phyloP scores from a whole-genome alignment of 2,888 invertebrate genomes.

The Noctua fimbriata region DNA sequence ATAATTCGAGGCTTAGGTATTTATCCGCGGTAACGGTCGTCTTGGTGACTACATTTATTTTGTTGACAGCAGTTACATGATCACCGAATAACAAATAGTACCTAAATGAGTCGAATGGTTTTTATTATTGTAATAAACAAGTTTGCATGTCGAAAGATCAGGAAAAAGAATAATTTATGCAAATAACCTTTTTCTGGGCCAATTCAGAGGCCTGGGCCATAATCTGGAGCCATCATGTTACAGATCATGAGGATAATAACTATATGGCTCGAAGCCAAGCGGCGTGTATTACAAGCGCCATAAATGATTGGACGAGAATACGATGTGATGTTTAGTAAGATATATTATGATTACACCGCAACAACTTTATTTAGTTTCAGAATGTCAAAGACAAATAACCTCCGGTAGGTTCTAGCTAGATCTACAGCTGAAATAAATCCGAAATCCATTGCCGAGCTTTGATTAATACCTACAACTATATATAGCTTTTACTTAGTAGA shows the following conservation, averaged over 20 bases:
- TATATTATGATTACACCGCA: background rate
- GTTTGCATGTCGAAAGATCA: conserved; percentile 17
- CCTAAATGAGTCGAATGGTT: background rate
- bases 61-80: background rate
- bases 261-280: conserved; percentile 61
- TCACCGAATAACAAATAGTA: background rate
- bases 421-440: background rate
- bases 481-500: background rate
- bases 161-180: conserved; percentile 6
- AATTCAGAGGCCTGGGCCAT: conserved; percentile 33
- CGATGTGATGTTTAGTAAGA: background rate
- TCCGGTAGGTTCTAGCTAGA: no score
- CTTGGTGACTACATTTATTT: background rate
- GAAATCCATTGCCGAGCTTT: background rate
- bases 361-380: conserved; percentile 1
- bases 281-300: conserved; percentile 19
- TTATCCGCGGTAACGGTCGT: background rate
- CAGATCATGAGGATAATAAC: conserved; percentile 43
- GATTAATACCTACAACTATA: background rate
- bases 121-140: conserved; percentile 30
- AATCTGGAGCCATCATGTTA: conserved; percentile 37
- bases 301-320: conserved; percentile 19
- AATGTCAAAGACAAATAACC: conserved; percentile 10
- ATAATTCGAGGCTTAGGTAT: background rate
- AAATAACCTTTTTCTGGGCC: conserved; percentile 14